Evolutionary conservation across 2,113 vertebrate species (phyloP), one percentile per base, ranked within the genome.

Genomic region (Oncorhynchus nerka): DNA sequence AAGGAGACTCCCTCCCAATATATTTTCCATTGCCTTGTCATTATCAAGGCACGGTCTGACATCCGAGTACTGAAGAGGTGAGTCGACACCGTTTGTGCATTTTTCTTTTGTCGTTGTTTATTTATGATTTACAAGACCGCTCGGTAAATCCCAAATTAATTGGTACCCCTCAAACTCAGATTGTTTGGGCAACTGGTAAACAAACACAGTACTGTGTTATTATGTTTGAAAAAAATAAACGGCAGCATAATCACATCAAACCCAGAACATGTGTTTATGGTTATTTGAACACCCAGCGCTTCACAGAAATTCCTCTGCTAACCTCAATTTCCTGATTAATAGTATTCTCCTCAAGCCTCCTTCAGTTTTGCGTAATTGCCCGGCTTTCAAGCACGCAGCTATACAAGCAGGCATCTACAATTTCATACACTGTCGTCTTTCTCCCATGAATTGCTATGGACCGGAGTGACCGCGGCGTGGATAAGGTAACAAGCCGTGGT

Each of bases 301-400:
- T 83, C 79, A 68, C 75, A 62, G 83, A 89, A 85, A 85, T 75
- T 55, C 51, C 5, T 55, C 51, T 80, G 83, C 75, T 79, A 81
- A 83, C 87, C 77, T 32, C 84, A 61, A 84, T 83, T 70, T 69
- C 78, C 86, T 91, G 92, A 92, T 93, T 92, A 93, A 91, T 91
- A 91, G 90, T 88, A 81, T 81, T 83, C 85, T 94, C 86, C 88
- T 89, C 82, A 13, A 86, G 86, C 85, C 92, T 90, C 81, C 92
- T 93, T 90, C 51, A 89, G 88, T 92, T 92, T 92, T 90, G 86
- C 51, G 83, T 92, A 92, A 93, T 94, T 94, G 92, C 90, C 80
- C 72, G 83, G 83, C 87, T 92, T 94, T 90, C 86, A 82, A 88
- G 85, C 83, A 51, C 87, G 89, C 91, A 90, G 92, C 92, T 93